Evolutionary conservation across 1,140 invertebrate species (phyloP).

Genomic region (Camponotus floridanus): DNA sequence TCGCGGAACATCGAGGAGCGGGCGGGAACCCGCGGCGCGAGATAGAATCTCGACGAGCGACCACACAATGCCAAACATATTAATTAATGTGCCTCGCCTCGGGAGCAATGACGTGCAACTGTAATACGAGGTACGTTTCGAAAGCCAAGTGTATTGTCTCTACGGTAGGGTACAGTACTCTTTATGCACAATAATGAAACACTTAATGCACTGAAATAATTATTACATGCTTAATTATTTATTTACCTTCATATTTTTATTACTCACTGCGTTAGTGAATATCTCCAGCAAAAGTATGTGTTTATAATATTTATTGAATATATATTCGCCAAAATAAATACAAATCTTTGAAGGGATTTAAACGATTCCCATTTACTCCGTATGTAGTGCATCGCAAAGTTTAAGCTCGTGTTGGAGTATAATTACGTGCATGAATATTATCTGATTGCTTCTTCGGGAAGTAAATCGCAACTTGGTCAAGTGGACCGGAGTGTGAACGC

Average conservation of each 20-base stretch:
- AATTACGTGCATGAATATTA: conserved; percentile 65
- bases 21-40: conserved; percentile 63
- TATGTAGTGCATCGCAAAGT: background rate
- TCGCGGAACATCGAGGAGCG: conserved; percentile 63
- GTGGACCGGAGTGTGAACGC: conserved; percentile 65
- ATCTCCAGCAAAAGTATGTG: background rate
- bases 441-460: conserved; percentile 41
- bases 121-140: conserved; percentile 15
- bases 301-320: background rate
- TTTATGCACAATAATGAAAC: conserved; percentile 6
- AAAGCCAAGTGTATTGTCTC: background rate
- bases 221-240: background rate
- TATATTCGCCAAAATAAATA: conserved; percentile 3
- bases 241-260: background rate
- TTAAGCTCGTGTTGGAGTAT: conserved; percentile 36
- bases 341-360: conserved; percentile 27
- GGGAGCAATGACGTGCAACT: conserved; percentile 47
- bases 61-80: conserved; percentile 76
- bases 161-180: background rate
- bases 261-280: background rate
- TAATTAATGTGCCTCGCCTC: conserved; percentile 75
- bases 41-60: conserved; percentile 74
- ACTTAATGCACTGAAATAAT: conserved; percentile 12
- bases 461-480: conserved; percentile 48
- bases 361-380: conserved; percentile 4